phyloP scores from a whole-genome alignment of 2,888 invertebrate species.

The Smittia sp. region DNA sequence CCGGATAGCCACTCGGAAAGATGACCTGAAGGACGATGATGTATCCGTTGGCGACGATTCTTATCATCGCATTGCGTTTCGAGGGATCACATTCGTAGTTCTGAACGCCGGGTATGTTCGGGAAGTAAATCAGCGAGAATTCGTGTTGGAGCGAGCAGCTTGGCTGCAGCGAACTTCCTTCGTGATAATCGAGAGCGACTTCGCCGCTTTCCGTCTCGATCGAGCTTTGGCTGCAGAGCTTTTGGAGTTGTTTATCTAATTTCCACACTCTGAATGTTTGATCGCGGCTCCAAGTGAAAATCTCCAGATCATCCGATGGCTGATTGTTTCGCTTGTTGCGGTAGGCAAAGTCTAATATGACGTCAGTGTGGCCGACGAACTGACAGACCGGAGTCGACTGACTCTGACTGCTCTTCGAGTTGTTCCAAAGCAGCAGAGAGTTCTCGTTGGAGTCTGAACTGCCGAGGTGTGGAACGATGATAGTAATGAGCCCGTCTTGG shows the following conservation, averaged over 20 bases:
- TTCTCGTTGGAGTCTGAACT: constrained; percentile 70
- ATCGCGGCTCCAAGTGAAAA: constrained; percentile 94
- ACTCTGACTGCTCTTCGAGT: constrained; percentile 53
- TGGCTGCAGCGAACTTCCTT: constrained; percentile 44
- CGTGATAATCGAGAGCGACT: constrained; percentile 45
- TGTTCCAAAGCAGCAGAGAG: constrained; percentile 75
- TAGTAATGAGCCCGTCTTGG: constrained; percentile 80
- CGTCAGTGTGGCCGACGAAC: constrained; percentile 91
- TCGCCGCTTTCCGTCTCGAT: constrained; percentile 56
- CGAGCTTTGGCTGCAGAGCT: constrained; percentile 72
- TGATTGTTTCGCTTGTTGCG: constrained; percentile 62
- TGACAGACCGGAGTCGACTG: constrained; percentile 76
- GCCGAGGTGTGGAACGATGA: constrained; percentile 86
- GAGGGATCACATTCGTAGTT: constrained; percentile 47
- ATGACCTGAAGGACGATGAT: constrained; percentile 60
- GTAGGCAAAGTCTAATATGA: constrained; percentile 94
- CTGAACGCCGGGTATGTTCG: constrained; percentile 31
- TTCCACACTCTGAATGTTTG: constrained; percentile 88
- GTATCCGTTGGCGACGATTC: constrained; percentile 51
- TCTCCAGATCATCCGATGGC: constrained; percentile 56
- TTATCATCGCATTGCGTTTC: constrained; percentile 56
- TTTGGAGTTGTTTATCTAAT: constrained; percentile 74
- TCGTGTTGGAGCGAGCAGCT: constrained; percentile 64
- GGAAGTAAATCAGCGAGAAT: constrained; percentile 64
- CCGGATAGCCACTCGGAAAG: constrained; percentile 74